Base-by-base conservation (phyloP, 2,113 vertebrate genomes). In the Neodontobutis hainanensis region DNA sequence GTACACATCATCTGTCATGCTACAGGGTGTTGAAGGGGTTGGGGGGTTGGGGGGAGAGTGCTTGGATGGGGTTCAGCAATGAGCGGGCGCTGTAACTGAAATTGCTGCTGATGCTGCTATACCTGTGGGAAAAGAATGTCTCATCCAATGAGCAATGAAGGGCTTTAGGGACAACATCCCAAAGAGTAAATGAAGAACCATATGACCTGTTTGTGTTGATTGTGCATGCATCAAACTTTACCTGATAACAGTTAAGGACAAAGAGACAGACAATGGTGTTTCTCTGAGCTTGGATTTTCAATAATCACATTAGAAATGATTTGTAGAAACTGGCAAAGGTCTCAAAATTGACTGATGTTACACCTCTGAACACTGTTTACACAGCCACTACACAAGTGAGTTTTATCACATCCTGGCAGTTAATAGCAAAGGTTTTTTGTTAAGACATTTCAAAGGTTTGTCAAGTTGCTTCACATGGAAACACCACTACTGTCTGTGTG, bases 71-170 rank as follows among this genome's bases (percentile, higher is more conserved):
- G 61, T 59, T 65, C 2, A 52, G 14, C n/a, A 45, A 65, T 51
- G 45, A 46, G 38, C 35, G 77, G 45, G 34, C 12, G 55, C 52
- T 19, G 45, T 66, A 70, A 42, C 61, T 38, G 50, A 65, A 74
- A 73, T 84, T 70, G 68, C 61, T 67, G 85, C 35, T 75, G 81
- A 83, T 56, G 68, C 76, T 66, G 77, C 69, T 80, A 36, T 55
- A 73, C 80, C 84, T 84, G 85, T 77, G 68, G 80, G 77, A 77
- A 83, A 79, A 87, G 74, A 85, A 63, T 73, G 61, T 87, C 77
- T 88, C 82, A 87, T 87, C 88, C 85, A 68, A 61, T 81, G 82
- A 85, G 77, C 75, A 90, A 91, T 90, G 88, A 91, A 91, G 89
- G 88, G 88, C 89, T 87, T 71, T 63, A 70, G 44, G 36, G 77